phyloP scores from a whole-genome alignment of 2,888 invertebrate genomes.

The Cremastinae sp. region DNA sequence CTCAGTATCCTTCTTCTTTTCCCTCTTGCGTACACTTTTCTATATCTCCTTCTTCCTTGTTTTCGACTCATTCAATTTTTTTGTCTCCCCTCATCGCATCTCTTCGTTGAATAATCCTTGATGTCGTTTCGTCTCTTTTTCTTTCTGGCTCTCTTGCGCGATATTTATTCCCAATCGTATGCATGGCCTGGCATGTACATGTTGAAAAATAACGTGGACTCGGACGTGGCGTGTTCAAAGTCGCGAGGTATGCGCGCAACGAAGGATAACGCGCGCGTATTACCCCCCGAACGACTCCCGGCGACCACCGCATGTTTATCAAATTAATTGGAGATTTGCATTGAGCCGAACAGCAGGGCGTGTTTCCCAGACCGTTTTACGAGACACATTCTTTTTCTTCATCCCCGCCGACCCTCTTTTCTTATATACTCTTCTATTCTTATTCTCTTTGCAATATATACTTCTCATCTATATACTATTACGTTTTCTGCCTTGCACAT shows the following conservation, averaged over 20 bases:
- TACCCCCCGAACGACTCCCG: slow-evolving; percentile 39
- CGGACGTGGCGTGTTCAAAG: slow-evolving; percentile 10
- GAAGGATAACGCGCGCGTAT: slow-evolving; percentile 44
- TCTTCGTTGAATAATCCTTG: too few relatives aligned
- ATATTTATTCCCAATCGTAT: slow-evolving; percentile 35
- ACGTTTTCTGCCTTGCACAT: too few relatives aligned
- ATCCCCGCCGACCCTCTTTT: neutral
- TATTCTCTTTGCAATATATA: slow-evolving; percentile 11
- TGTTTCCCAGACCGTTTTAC: slow-evolving; percentile 42
- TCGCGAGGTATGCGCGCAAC: slow-evolving; percentile 40
- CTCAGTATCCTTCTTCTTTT: too few relatives aligned
- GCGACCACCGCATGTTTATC: slow-evolving; percentile 63
- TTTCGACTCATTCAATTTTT: slow-evolving; percentile 36
- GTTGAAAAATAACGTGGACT: slow-evolving; percentile 8
- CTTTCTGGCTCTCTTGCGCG: too few relatives aligned
- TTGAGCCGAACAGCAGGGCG: slow-evolving; percentile 44
- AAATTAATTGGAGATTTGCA: slow-evolving; percentile 69
- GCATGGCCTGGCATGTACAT: slow-evolving; percentile 29
- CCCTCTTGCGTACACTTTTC: too few relatives aligned
- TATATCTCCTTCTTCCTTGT: too few relatives aligned
- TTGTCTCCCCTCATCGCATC: too few relatives aligned
- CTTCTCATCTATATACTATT: too few relatives aligned
- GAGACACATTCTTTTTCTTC: slow-evolving; percentile 41
- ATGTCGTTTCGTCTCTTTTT: too few relatives aligned
- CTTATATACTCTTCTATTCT: too few relatives aligned